Conservation (phyloP, 2,797 vertebrate species). For the Chanos chanos region DNA sequence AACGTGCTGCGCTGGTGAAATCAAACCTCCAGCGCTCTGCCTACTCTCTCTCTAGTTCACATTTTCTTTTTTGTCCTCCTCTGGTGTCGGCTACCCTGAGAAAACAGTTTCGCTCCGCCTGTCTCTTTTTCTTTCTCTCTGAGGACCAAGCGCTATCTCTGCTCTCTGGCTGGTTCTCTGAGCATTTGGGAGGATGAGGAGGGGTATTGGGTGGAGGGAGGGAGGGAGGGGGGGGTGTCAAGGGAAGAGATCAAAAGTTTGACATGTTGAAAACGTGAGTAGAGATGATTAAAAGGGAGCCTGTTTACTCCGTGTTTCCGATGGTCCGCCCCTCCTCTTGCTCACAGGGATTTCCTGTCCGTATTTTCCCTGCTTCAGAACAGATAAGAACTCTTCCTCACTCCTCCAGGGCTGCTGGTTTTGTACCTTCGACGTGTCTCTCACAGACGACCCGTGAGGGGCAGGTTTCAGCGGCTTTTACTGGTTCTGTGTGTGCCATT, state of each 20-base stretch:
- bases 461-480: no score
- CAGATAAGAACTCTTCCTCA: slow-evolving; percentile 66
- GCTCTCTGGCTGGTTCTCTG: slow-evolving; percentile 22
- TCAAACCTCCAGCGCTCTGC: no score
- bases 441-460: no score
- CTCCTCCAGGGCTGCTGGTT: slow-evolving; percentile 39
- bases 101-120: slow-evolving; percentile 38
- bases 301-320: slow-evolving; percentile 79
- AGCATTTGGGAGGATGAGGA: slow-evolving; percentile 12
- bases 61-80: no score
- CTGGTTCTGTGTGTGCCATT: no score
- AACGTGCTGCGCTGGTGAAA: no score
- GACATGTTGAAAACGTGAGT: slow-evolving; percentile 72
- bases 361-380: slow-evolving; percentile 66
- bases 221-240: slow-evolving; percentile 46
- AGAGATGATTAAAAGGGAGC: slow-evolving; percentile 73
- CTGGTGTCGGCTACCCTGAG: slow-evolving; percentile 33
- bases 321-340: slow-evolving; percentile 61
- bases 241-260: slow-evolving; percentile 74
- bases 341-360: slow-evolving; percentile 72
- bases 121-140: slow-evolving; percentile 42
- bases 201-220: no score
- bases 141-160: no score
- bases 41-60: no score
- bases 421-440: slow-evolving; percentile 23